Evolutionary conservation across 2,797 vertebrate genomes (phyloP).

Genomic region (Bucorvus abyssinicus): DNA sequence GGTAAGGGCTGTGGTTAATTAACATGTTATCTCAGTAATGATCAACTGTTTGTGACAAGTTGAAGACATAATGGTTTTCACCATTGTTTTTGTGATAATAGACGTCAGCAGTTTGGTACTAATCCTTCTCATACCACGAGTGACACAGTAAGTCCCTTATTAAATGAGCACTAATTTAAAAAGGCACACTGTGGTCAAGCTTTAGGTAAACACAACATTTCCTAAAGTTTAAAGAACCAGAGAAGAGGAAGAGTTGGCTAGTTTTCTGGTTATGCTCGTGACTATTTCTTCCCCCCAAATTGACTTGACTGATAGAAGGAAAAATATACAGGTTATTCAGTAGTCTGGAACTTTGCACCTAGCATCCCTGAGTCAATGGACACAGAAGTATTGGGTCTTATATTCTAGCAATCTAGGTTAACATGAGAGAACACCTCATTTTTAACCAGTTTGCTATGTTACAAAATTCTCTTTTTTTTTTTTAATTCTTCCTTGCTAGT

Average conservation of each 20-base stretch:
- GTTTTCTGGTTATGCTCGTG: background rate
- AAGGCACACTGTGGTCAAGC: background rate
- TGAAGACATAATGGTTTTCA: constrained; percentile 4
- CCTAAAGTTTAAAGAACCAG: background rate
- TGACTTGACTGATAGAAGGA: background rate
- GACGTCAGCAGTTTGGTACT: background rate
- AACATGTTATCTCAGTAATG: background rate
- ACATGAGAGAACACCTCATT: background rate
- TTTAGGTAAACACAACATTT: background rate
- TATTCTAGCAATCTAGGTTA: background rate
- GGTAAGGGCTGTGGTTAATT: background rate
- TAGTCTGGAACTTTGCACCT: background rate
- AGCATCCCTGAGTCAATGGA: background rate
- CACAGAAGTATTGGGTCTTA: background rate
- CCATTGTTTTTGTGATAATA: background rate
- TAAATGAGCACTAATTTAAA: background rate
- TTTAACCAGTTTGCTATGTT: background rate
- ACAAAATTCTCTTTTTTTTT: background rate
- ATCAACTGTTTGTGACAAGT: background rate
- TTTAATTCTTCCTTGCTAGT: background rate
- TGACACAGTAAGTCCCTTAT: background rate
- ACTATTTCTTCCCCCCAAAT: background rate
- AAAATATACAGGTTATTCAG: background rate
- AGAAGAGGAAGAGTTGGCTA: background rate
- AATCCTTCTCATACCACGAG: background rate